Conservation (phyloP, 1,140 invertebrate genomes). For the Drosophila kohkoa region DNA sequence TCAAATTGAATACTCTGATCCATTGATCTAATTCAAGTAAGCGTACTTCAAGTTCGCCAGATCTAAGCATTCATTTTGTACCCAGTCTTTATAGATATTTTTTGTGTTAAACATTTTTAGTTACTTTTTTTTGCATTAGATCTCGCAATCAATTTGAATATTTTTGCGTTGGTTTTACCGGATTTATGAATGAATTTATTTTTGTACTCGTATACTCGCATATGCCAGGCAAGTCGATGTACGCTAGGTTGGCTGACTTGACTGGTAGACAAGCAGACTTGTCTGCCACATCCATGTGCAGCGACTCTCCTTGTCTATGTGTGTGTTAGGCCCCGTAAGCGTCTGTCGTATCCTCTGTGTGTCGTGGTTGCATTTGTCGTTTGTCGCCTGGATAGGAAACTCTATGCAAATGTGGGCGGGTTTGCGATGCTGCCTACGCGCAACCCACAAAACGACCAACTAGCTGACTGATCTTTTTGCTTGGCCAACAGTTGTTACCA, state of each 20-base stretch:
- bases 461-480: constrained; percentile 52
- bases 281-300: constrained; percentile 53
- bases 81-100: constrained; percentile 12
- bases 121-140: constrained; percentile 55
- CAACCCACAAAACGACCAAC: constrained; percentile 71
- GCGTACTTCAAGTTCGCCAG: constrained; percentile 9
- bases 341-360: constrained; percentile 54
- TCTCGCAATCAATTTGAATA: constrained; percentile 81
- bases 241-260: constrained; percentile 14
- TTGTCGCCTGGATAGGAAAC: constrained; percentile 77
- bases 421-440: constrained; percentile 70
- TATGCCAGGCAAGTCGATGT: constrained; percentile 44
- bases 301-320: constrained; percentile 3
- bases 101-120: constrained; percentile 45
- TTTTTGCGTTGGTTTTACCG: constrained; percentile 82
- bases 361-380: constrained; percentile 76
- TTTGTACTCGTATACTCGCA: constrained; percentile 47
- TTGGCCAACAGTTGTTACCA: constrained; percentile 46
- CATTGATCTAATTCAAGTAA: not conserved
- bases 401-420: constrained; percentile 77
- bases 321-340: constrained; percentile 15
- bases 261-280: constrained; percentile 59
- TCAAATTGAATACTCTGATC: not conserved
- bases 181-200: constrained; percentile 84
- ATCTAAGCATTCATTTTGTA: not conserved